Percentiles rank a stretch among this genome's conserved stretches.
Conservation (phyloP, 2,888 invertebrate genomes). For the Monopis laevigella region DNA sequence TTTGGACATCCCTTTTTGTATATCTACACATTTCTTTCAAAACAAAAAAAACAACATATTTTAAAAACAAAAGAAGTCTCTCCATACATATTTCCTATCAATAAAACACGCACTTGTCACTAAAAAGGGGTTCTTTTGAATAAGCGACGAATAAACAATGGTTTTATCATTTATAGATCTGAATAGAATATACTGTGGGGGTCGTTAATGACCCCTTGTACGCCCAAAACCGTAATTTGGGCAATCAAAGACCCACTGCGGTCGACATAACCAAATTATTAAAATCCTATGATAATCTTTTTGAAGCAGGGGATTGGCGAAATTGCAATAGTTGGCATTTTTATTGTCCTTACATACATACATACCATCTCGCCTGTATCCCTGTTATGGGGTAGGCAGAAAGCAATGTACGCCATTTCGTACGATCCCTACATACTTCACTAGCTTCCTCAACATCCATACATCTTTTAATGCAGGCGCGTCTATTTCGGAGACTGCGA, state of each 20-base stretch:
- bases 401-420: too few species aligned
- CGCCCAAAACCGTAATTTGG: constrained; percentile 17
- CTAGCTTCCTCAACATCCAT: too few species aligned
- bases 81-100: neutral
- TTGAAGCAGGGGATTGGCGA: neutral
- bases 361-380: too few species aligned
- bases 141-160: constrained; percentile 32
- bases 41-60: too few species aligned
- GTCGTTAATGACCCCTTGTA: constrained; percentile 13
- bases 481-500: too few species aligned
- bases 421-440: too few species aligned
- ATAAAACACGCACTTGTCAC: constrained; percentile 14
- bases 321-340: neutral
- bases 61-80: neutral
- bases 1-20: too few species aligned
- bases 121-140: constrained; percentile 21
- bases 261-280: constrained; percentile 14
- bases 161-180: constrained; percentile 20
- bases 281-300: constrained; percentile 8
- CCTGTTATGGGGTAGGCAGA: too few species aligned
- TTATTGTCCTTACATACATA: neutral
- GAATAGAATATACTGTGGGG: constrained; percentile 3
- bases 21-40: too few species aligned
- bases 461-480: too few species aligned
- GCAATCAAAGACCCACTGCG: constrained; percentile 16